These are phyloP conservation scores for Brachyistius frenatus DNA, from an alignment of 2,113 vertebrate genomes.

Conservation along the genomic window DNA sequence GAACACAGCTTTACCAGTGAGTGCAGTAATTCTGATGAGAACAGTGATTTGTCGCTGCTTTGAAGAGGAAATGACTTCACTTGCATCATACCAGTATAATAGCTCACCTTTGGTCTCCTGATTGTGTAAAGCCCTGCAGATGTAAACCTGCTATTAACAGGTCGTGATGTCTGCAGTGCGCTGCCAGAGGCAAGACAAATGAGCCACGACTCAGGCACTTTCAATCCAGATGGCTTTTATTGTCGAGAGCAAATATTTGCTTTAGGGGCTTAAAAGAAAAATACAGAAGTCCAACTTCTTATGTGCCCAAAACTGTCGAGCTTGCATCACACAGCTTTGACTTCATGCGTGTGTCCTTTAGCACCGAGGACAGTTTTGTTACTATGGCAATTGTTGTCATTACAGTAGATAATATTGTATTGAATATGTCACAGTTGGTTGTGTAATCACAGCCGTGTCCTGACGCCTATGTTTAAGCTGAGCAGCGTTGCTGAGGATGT, in stretches of 20 bases:
- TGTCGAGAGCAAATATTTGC: conserved; percentile 35
- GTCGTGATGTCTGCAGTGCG: conserved; percentile 7
- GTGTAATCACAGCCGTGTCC: conserved; percentile 19
- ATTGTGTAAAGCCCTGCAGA: conserved; percentile 30
- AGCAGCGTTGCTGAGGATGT: conserved; percentile 1
- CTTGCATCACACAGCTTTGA: background rate
- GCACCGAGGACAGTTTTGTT: conserved; percentile 5
- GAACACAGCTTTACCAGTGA: background rate
- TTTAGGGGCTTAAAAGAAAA: background rate
- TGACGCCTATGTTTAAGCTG: conserved; percentile 15
- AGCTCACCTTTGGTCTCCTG: conserved; percentile 22
- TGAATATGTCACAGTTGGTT: background rate
- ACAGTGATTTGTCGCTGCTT: conserved; percentile 18
- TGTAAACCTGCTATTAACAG: conserved; percentile 48
- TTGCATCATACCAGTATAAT: conserved; percentile 22
- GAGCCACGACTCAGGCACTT: background rate
- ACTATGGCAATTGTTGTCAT: conserved; percentile 2
- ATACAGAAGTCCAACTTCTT: background rate
- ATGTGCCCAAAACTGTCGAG: background rate
- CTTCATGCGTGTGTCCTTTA: background rate
- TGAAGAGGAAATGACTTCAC: conserved; percentile 5
- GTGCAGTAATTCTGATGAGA: background rate
- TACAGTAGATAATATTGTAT: background rate
- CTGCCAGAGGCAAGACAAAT: conserved; percentile 19
- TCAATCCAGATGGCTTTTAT: conserved; percentile 20